Percentiles rank a stretch among this genome's conserved stretches.
Evolutionary conservation across 2,113 vertebrate species (phyloP).

Genomic region (Geococcyx californianus): DNA sequence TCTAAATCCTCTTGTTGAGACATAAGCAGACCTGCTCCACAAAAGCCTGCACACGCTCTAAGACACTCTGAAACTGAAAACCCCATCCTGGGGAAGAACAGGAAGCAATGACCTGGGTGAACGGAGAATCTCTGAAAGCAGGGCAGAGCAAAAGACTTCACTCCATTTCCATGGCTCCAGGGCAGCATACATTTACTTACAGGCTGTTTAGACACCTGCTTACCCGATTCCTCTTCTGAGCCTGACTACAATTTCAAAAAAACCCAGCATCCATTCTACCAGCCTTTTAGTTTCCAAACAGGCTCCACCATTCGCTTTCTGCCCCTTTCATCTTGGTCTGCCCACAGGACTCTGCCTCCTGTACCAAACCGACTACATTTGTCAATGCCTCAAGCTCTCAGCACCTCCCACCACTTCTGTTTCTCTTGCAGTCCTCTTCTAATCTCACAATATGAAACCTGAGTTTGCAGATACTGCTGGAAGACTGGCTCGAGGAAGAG

Average conservation of each 20-base stretch:
- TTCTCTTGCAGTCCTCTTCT: background rate
- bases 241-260: background rate
- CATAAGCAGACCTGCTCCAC: background rate
- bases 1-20: background rate
- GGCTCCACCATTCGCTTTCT: background rate
- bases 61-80: background rate
- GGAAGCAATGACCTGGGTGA: background rate
- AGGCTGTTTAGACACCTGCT: background rate
- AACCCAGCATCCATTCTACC: background rate
- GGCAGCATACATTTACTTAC: background rate
- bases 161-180: background rate
- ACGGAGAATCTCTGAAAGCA: background rate
- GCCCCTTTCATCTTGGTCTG: background rate
- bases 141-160: background rate
- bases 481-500: background rate
- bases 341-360: background rate
- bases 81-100: background rate
- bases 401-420: background rate
- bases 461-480: background rate
- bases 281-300: background rate
- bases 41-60: background rate
- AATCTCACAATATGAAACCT: fast-evolving
- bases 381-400: fast-evolving
- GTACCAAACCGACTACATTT: background rate
- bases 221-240: background rate